Evolutionary conservation across 92 coral and sea anemone genomes (phyloP), one percentile per base, ranked within the genome.

Genomic region (Epizoanthus scotinus): DNA sequence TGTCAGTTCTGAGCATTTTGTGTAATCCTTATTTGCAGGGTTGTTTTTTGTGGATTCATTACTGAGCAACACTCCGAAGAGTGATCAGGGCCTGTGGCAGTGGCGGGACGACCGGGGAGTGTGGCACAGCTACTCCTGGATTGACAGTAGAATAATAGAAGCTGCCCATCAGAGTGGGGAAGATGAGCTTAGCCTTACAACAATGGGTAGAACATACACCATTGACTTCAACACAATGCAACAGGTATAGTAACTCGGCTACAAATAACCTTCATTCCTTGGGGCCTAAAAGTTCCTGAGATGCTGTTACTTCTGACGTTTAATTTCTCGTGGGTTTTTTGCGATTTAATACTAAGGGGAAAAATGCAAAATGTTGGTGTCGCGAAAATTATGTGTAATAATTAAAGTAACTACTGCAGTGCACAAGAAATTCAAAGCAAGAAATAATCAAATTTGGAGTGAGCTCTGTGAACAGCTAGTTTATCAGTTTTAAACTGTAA

Each of bases 111-210:
- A 96, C 80, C 71, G 97, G 19, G 92, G 98, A 20, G 90, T 92
- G 66, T 96, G 99, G 99, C 99, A 96, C 85, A 89, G 95, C 12
- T 96, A 96, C 73, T 93, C 99, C 2, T 96, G 99, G 99, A 96
- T 96, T 59, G 99, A 96, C 89, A 86, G 99, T 87, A 89, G 94
- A 77, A 96, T 96, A 73, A 96, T 96, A 27, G 98, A 96, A 70
- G 98, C 99, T 57, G 99, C 99, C 5, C 92, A 92, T 77, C 96
- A 93, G 81, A 87, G 97, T 82, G 98, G 99, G 55, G 99, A 96
- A 77, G 99, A 96, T 47, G 99, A 96, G 42, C 87, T 96, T 4
- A 93, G 98, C 58, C 90, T 96, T 20, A 92, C 97, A 25, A 93
- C 98, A n/a, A 86, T 96, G 86, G 99, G 99, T 15, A 86, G 99